phyloP scores from a whole-genome alignment of 2,797 vertebrate genomes.

The Syngnathus rostellatus region DNA sequence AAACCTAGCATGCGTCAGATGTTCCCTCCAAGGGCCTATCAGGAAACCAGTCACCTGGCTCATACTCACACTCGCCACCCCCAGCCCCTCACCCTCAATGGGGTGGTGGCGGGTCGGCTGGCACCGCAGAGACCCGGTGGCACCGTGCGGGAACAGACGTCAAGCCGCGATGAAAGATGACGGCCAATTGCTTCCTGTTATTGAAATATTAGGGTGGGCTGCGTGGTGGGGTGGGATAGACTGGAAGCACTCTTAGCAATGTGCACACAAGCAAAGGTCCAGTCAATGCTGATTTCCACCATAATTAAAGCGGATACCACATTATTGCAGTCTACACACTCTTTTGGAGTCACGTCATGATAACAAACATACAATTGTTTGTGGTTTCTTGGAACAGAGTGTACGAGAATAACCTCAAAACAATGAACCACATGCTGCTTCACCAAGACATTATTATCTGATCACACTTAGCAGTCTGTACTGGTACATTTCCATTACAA shows the following conservation, averaged over 20 bases:
- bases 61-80: slow-evolving; percentile 32
- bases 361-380: not conserved
- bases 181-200: slow-evolving; percentile 73
- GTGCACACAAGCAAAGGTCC: not conserved
- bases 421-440: not conserved
- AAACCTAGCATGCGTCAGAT: not conserved
- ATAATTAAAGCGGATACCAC: not conserved
- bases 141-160: slow-evolving; percentile 59
- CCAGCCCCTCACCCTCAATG: slow-evolving; percentile 15
- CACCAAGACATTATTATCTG: not conserved
- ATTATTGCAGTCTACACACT: not conserved
- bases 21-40: slow-evolving; percentile 52
- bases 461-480: not conserved
- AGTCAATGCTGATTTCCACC: slow-evolving; percentile 1
- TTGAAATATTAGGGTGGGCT: slow-evolving; percentile 58
- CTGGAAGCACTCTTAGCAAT: slow-evolving; percentile 38
- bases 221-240: slow-evolving; percentile 9
- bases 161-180: slow-evolving; percentile 62
- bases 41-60: slow-evolving; percentile 53
- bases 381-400: not conserved
- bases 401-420: not conserved
- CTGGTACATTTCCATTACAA: not conserved
- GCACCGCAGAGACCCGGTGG: slow-evolving; percentile 62
- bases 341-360: not conserved
- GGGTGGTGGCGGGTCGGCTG: slow-evolving; percentile 27